phyloP scores from a whole-genome alignment of 30 jellyfish, hydroid and myxozoan species.

The Aurelia aurita region DNA sequence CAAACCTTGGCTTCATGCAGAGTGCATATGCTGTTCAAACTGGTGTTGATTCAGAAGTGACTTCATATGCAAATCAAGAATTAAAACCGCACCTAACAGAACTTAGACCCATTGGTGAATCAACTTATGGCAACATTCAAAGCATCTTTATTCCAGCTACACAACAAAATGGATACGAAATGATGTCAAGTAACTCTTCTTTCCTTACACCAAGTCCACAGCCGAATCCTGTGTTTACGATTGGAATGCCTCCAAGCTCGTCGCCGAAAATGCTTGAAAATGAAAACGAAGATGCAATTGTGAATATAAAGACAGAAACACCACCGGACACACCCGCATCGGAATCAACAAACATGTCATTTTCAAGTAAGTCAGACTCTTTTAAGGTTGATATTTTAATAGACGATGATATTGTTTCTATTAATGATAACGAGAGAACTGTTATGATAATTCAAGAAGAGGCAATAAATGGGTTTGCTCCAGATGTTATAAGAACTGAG shows the following conservation, averaged over 20 bases:
- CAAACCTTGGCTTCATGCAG: slow-evolving; percentile 59
- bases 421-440: neutral
- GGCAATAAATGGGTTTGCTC: neutral
- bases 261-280: slow-evolving; percentile 34
- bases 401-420: neutral
- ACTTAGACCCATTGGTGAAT: slow-evolving; percentile 79
- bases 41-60: slow-evolving; percentile 44
- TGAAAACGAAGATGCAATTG: slow-evolving; percentile 48
- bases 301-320: slow-evolving; percentile 79
- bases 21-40: slow-evolving; percentile 43
- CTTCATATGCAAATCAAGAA: slow-evolving; percentile 65
- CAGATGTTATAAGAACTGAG: neutral
- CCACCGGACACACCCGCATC: slow-evolving; percentile 92
- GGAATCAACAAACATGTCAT: slow-evolving; percentile 65
- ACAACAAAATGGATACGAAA: slow-evolving; percentile 85
- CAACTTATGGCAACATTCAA: slow-evolving; percentile 74
- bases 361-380: slow-evolving; percentile 79
- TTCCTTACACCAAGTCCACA: slow-evolving; percentile 91
- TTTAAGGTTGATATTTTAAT: no score
- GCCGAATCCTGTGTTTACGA: slow-evolving; percentile 79
- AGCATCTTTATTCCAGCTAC: slow-evolving; percentile 79
- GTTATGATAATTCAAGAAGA: neutral
- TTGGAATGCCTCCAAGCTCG: slow-evolving; percentile 73
- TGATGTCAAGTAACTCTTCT: slow-evolving; percentile 71
- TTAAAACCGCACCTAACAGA: slow-evolving; percentile 81